Evolutionary conservation across 2,113 vertebrate genomes (phyloP).

Genomic region (Podilymbus podiceps): DNA sequence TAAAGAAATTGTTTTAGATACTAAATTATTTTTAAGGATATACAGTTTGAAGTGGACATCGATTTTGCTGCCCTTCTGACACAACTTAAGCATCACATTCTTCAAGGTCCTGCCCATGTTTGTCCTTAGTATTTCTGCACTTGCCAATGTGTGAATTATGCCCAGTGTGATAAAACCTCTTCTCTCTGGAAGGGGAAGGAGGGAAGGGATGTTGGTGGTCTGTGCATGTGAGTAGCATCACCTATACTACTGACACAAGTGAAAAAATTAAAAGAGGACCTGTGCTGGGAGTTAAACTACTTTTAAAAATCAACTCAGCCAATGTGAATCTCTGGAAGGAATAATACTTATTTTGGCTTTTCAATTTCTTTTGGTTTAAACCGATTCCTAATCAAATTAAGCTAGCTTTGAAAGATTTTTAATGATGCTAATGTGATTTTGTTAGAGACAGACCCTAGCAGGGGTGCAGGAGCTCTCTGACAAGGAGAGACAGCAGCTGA

Average conservation of each 20-base stretch:
- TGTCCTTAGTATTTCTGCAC: neutral
- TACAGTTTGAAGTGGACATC: neutral
- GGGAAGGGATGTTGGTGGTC: neutral
- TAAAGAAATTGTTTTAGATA: neutral
- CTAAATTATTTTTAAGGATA: neutral
- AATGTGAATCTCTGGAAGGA: neutral
- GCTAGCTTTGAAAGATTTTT: neutral
- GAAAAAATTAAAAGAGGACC: neutral
- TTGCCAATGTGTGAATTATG: neutral
- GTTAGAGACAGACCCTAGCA: neutral
- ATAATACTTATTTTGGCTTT: neutral
- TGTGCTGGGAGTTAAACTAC: neutral
- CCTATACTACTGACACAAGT: neutral
- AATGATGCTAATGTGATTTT: neutral
- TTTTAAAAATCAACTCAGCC: neutral
- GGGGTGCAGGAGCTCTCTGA: neutral
- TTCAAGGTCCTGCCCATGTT: neutral
- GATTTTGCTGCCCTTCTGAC: neutral
- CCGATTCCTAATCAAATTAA: neutral
- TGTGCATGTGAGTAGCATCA: neutral
- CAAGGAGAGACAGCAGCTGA: neutral
- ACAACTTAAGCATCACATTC: neutral
- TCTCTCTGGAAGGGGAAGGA: neutral
- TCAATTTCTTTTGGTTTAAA: neutral
- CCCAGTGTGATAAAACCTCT: neutral